A percentile compares a stretch with the other conserved stretches of the same genome.
Evolutionary conservation across 2,797 vertebrate species (phyloP).

Genomic region (Capromys pilorides): DNA sequence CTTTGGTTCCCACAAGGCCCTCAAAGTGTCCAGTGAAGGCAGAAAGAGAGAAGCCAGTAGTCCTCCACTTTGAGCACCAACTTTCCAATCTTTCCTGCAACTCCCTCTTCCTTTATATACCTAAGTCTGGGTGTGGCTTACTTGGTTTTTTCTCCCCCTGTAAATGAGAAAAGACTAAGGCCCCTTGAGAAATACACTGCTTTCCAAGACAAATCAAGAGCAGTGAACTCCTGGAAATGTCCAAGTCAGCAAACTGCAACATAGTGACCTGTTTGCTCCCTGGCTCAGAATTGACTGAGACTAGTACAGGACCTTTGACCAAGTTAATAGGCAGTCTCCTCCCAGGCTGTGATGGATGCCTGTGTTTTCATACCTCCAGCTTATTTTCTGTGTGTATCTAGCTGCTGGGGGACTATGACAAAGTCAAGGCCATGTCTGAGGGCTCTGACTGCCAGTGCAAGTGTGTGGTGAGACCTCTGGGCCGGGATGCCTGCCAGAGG

Average conservation of each 20-base stretch:
- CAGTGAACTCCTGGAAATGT: conserved; percentile 31
- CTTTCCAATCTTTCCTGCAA: background rate
- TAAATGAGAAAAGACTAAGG: conserved; percentile 49
- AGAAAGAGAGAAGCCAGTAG: background rate
- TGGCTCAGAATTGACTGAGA: background rate
- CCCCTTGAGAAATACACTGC: conserved; percentile 9
- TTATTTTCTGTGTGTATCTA: conserved; percentile 78
- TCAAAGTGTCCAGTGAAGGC: background rate
- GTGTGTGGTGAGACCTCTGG: conserved; percentile 96
- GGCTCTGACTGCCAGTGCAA: conserved; percentile 97
- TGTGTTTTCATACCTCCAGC: no score
- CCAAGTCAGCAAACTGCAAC: conserved; percentile 51
- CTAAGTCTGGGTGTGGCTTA: background rate
- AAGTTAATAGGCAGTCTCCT: background rate
- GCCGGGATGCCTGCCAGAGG: conserved; percentile 91
- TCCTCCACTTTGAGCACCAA: background rate
- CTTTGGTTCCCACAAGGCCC: background rate
- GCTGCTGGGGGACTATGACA: conserved; percentile 98
- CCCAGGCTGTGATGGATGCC: background rate
- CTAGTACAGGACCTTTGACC: background rate
- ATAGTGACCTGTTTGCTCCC: background rate
- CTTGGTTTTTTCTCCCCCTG: background rate
- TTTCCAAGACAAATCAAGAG: conserved; percentile 43
- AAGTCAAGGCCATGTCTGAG: conserved; percentile 96
- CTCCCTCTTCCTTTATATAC: background rate